A percentile compares a stretch with the other conserved stretches of the same genome.
These are phyloP conservation scores for Caligus rogercresseyi DNA, from an alignment of 1,140 invertebrate species.

Conservation along the genomic window DNA sequence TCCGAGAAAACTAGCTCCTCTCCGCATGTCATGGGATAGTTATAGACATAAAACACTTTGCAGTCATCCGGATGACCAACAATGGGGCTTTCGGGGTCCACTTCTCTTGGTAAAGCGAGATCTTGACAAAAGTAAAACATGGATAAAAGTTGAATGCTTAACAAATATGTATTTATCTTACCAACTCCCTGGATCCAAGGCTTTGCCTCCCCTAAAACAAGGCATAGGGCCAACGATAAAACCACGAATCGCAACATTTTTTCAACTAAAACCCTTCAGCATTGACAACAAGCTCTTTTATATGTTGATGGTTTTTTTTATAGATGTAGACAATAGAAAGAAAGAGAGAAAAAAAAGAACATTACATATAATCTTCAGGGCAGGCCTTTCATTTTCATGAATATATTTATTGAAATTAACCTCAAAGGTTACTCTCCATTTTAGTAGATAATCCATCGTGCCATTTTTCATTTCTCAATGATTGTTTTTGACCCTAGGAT, in stretches of 20 bases:
- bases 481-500: too few species aligned
- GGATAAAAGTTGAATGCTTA: neutral
- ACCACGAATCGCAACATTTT: neutral
- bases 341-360: too few species aligned
- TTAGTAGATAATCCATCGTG: too few species aligned
- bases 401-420: too few species aligned
- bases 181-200: conserved; percentile 3
- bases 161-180: neutral
- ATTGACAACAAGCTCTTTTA: neutral
- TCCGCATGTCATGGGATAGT: conserved; percentile 5
- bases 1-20: neutral
- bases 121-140: neutral
- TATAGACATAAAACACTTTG: conserved; percentile 1
- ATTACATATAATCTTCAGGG: too few species aligned
- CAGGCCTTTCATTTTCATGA: too few species aligned
- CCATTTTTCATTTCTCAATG: too few species aligned
- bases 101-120: neutral
- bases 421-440: too few species aligned
- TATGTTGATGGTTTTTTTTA: too few species aligned
- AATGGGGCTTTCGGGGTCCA: neutral
- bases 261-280: neutral
- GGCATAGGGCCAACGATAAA: neutral
- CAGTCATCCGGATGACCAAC: neutral
- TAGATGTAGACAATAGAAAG: too few species aligned
- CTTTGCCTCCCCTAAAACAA: neutral